These are phyloP conservation scores for Sinocyclocheilus grahami DNA, from an alignment of 2,113 vertebrate species.

Conservation along the genomic window DNA sequence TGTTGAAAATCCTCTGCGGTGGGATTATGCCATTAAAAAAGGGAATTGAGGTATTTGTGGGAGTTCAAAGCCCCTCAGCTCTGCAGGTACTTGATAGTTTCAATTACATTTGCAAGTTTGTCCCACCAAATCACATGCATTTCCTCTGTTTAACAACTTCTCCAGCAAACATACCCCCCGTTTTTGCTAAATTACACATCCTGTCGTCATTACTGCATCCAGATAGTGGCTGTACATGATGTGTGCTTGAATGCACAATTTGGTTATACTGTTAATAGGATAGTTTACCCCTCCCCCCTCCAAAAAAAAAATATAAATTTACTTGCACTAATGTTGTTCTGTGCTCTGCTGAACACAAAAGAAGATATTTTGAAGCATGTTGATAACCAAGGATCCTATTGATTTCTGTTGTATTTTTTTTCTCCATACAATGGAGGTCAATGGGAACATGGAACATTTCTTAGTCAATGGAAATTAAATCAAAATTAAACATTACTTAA, in stretches of 20 bases:
- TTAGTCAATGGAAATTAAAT: too few species aligned
- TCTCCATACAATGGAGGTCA: too few species aligned
- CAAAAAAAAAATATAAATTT: too few species aligned
- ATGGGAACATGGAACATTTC: too few species aligned
- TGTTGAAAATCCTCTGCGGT: conserved; percentile 41
- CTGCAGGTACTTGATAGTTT: conserved; percentile 44
- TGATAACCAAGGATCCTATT: too few species aligned
- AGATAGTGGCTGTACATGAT: not conserved
- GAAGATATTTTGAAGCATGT: too few species aligned
- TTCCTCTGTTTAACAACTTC: conserved; percentile 18
- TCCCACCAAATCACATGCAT: not conserved
- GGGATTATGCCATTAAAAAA: conserved; percentile 44
- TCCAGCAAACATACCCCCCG: not conserved
- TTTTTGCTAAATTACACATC: not conserved
- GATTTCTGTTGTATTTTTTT: too few species aligned
- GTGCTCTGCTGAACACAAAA: too few species aligned
- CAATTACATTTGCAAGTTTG: conserved; percentile 42
- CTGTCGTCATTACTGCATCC: not conserved
- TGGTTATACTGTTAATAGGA: not conserved
- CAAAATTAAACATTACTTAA: too few species aligned
- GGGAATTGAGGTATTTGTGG: conserved; percentile 45
- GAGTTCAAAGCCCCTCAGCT: conserved; percentile 47
- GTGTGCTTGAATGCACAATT: not conserved
- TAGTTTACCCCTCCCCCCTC: too few species aligned
- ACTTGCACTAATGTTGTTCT: too few species aligned